These are phyloP conservation scores for Coranthus polyacanthus DNA, from an alignment of 2,797 vertebrate species.

Conservation along the genomic window DNA sequence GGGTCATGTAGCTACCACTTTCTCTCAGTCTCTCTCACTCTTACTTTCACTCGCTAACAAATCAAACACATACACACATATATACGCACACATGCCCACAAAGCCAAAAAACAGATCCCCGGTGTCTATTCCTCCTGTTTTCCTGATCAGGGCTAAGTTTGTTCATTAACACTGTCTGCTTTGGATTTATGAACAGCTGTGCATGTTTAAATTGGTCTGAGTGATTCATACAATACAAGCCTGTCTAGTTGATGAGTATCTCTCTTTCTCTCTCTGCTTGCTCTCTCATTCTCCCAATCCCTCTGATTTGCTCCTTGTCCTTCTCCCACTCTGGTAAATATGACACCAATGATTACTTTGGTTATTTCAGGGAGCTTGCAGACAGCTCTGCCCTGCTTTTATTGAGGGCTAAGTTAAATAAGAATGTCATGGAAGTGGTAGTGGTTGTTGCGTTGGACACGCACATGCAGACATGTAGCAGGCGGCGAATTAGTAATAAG, in stretches of 20 bases:
- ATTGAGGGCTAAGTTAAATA: conserved; percentile 56
- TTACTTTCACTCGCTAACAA: conserved; percentile 56
- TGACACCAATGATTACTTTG: conserved; percentile 59
- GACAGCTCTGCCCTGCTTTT: conserved; percentile 41
- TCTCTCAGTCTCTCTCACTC: conserved; percentile 26
- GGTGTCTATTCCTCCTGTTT: conserved; percentile 38
- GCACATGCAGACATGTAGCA: conserved; percentile 50
- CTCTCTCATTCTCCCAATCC: conserved; percentile 21
- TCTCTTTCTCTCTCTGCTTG: conserved; percentile 21
- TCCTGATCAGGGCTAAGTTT: conserved; percentile 51
- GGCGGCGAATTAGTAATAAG: conserved; percentile 42
- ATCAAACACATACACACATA: conserved; percentile 31
- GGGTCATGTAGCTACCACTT: conserved; percentile 66
- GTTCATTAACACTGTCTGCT: conserved; percentile 60
- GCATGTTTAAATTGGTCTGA: conserved; percentile 60
- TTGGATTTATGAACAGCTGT: conserved; percentile 64
- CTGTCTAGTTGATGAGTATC: conserved; percentile 23
- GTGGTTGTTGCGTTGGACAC: conserved; percentile 8
- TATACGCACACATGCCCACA: conserved; percentile 7
- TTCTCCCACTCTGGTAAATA: conserved; percentile 56
- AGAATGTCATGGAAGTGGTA: conserved; percentile 47
- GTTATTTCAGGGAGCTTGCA: conserved; percentile 42
- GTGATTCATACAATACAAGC: conserved; percentile 50
- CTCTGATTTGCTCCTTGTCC: conserved; percentile 11
- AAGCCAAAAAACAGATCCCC: conserved; percentile 30